Conservation (phyloP, 1,140 invertebrate species). For the Brachionus manjavacas region DNA sequence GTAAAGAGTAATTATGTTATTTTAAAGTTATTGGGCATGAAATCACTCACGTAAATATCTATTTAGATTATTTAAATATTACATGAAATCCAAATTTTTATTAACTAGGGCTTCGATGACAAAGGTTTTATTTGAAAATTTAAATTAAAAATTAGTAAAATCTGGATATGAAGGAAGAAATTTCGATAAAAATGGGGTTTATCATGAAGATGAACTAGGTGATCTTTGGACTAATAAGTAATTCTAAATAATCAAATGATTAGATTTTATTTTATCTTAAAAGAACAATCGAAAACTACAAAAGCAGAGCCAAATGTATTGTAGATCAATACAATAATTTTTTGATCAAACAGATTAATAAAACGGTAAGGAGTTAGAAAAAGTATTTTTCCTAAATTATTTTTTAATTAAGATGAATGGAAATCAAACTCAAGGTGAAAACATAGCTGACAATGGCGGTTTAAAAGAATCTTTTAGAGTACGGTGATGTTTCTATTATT, state of each 20-base stretch:
- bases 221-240: constrained; percentile 32
- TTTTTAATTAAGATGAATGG: constrained; percentile 56
- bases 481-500: neutral
- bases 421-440: constrained; percentile 58
- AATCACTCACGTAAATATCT: constrained; percentile 59
- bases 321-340: constrained; percentile 24
- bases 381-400: neutral
- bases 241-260: neutral
- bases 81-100: neutral
- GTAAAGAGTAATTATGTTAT: neutral
- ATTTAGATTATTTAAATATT: neutral
- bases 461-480: constrained; percentile 57
- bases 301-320: neutral
- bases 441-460: constrained; percentile 61
- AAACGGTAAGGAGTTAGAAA: constrained; percentile 6
- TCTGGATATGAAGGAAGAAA: constrained; percentile 14
- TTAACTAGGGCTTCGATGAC: constrained; percentile 30
- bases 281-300: constrained; percentile 25
- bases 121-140: neutral
- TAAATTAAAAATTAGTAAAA: neutral
- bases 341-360: constrained; percentile 34
- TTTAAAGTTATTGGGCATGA: constrained; percentile 62
- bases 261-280: neutral
- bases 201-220: neutral
- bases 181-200: constrained; percentile 38